Base-by-base conservation (phyloP, 2,797 vertebrate species). In the Eulemur coronatus region DNA sequence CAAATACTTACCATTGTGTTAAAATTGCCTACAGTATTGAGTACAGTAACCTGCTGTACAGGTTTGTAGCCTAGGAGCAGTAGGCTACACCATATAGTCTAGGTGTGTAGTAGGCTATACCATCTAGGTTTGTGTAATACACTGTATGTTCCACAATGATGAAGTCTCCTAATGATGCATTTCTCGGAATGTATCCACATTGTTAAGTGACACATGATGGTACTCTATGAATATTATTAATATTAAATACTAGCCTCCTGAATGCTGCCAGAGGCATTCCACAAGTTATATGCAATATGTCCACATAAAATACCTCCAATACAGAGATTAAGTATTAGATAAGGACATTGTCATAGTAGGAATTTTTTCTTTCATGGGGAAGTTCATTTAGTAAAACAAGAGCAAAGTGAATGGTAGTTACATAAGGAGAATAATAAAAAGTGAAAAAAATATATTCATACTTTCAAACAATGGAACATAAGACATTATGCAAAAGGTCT, bases 371-470 rank as follows among this genome's bases (percentile, higher is more conserved):
- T 85, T 22, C 12, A 35, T 70, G 33, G 24, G 22, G 88, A 94
- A 89, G 28, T 91, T 89, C 5, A 50, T 93, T 96, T 86, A 59
- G 30, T 63, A 80, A 96, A 87, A 70, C n/a, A 89, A 91, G 57
- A 96, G 50, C 26, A 89, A 93, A 94, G 38, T 78, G 7, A 84
- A 94, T 89, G 10, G n/a, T 78, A 82, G 61, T 73, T 88, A 84
- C 5, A 63, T 41, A 65, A 94, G 73, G 3, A 2, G 28, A 61
- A 90, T 87, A 0, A 52, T 81, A 70, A 90, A 96, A 92, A 80
- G 14, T 65, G 33, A 63, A 82, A 92, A 80, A 94, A 43, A 7
- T 76, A 12, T 75, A 76, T 86, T 95, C 46, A 75, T 84, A 70
- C 13, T 84, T 17, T 87, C 43, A 92, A 92, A 87, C 81, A 94